Evolutionary conservation across 2,113 vertebrate genomes (phyloP).

Genomic region (Gymnocephalus cernua): DNA sequence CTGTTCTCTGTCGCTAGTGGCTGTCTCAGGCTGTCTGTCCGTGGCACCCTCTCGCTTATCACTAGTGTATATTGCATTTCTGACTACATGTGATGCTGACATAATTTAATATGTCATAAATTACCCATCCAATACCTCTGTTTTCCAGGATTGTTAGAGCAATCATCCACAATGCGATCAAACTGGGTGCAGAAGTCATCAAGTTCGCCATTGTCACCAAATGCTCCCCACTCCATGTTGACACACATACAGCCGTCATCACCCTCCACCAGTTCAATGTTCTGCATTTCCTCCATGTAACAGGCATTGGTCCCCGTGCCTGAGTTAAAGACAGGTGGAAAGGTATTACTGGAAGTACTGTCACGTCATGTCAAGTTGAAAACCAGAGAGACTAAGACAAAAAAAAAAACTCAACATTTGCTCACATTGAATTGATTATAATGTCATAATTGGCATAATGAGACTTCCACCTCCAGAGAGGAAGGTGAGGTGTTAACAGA

Average conservation of each 20-base stretch:
- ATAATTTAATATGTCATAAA: not conserved
- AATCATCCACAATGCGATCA: constrained; percentile 89
- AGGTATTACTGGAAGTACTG: not conserved
- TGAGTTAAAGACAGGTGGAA: constrained; percentile 51
- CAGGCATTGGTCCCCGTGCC: constrained; percentile 96
- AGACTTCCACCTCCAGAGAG: not conserved
- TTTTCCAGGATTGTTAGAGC: constrained; percentile 89
- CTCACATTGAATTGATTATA: not conserved
- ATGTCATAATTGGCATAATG: not conserved
- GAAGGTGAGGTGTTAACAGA: not conserved
- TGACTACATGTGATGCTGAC: not conserved
- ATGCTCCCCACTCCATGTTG: constrained; percentile 99
- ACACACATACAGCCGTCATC: constrained; percentile 94
- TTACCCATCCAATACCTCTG: constrained; percentile 86
- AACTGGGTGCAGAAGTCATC: constrained; percentile 91
- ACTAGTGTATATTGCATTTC: not conserved
- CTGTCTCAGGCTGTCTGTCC: not conserved
- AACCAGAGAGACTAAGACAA: not conserved
- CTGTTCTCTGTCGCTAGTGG: not conserved
- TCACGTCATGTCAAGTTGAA: not conserved
- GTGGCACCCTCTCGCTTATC: not conserved
- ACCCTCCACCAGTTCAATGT: constrained; percentile 93
- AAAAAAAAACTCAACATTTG: not conserved
- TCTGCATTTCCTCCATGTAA: constrained; percentile 98
- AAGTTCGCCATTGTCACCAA: constrained; percentile 92